phyloP scores from a whole-genome alignment of 2,888 invertebrate species.

The Panopea generosa region DNA sequence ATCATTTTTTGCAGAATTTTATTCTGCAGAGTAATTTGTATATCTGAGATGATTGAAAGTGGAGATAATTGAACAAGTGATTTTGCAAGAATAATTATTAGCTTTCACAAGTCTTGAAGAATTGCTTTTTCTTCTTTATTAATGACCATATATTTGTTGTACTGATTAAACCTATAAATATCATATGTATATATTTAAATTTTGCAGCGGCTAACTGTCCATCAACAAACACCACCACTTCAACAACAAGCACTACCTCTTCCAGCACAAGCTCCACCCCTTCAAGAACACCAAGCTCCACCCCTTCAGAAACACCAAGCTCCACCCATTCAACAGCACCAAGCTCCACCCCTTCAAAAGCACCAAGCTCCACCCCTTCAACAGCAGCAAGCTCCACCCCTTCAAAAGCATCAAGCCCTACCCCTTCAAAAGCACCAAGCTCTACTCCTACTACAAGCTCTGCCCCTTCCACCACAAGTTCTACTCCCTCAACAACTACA shows the following conservation, averaged over 20 bases:
- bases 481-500: slow-evolving; percentile 12
- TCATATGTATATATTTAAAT: too few species aligned
- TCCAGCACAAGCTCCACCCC: not conserved
- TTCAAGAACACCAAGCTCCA: slow-evolving; percentile 1
- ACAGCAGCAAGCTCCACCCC: slow-evolving; percentile 2
- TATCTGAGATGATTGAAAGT: too few species aligned
- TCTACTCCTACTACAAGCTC: not conserved
- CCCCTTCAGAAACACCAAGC: not conserved
- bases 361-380: not conserved
- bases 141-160: too few species aligned
- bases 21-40: too few species aligned
- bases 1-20: too few species aligned
- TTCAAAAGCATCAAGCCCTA: not conserved
- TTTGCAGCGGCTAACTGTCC: slow-evolving; percentile 1
- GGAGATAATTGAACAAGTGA: too few species aligned
- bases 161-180: too few species aligned
- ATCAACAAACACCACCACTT: not conserved
- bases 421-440: not conserved
- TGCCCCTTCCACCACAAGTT: slow-evolving; percentile 1
- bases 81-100: too few species aligned
- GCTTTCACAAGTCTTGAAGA: too few species aligned
- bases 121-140: too few species aligned
- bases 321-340: not conserved
- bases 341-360: not conserved
- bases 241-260: slow-evolving; percentile 1